phyloP scores from a whole-genome alignment of 2,797 vertebrate species.

The Rhabdophis nuchalis region DNA sequence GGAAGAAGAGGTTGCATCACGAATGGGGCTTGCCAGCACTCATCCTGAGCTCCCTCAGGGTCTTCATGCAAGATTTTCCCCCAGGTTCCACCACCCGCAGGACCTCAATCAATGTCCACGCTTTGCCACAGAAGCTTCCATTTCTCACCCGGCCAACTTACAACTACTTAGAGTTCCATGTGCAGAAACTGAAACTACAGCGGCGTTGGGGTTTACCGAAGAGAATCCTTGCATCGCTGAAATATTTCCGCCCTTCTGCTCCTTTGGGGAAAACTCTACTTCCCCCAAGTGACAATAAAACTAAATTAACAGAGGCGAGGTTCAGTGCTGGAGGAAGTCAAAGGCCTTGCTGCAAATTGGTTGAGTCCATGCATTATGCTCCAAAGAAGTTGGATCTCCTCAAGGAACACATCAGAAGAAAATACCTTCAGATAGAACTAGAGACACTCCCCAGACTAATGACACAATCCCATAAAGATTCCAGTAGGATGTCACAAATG shows the following conservation, averaged over 20 bases:
- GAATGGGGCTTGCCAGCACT: not conserved
- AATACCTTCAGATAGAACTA: not conserved
- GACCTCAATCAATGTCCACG: not conserved
- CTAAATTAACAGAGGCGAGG: not conserved
- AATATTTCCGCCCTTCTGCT: not conserved
- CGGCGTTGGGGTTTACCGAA: slow-evolving; percentile 57
- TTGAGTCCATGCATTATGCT: not conserved
- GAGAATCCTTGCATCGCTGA: slow-evolving; percentile 50
- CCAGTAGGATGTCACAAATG: not conserved
- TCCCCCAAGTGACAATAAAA: not conserved
- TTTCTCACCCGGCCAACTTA: not conserved
- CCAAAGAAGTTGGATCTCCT: not conserved
- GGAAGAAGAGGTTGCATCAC: not conserved
- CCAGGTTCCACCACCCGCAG: not conserved
- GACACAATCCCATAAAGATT: not conserved
- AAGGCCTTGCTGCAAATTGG: not conserved
- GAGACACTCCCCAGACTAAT: not conserved
- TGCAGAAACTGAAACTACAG: slow-evolving; percentile 52
- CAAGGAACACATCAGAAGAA: not conserved
- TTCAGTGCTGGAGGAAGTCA: not conserved
- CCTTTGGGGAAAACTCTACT: not conserved
- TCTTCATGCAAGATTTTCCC: not conserved
- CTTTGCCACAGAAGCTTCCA: not conserved
- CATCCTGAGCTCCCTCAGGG: not conserved
- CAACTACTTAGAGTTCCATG: slow-evolving; percentile 40